These are phyloP conservation scores for Ateles fusciceps DNA, from an alignment of 2,797 vertebrate genomes.

Conservation along the genomic window DNA sequence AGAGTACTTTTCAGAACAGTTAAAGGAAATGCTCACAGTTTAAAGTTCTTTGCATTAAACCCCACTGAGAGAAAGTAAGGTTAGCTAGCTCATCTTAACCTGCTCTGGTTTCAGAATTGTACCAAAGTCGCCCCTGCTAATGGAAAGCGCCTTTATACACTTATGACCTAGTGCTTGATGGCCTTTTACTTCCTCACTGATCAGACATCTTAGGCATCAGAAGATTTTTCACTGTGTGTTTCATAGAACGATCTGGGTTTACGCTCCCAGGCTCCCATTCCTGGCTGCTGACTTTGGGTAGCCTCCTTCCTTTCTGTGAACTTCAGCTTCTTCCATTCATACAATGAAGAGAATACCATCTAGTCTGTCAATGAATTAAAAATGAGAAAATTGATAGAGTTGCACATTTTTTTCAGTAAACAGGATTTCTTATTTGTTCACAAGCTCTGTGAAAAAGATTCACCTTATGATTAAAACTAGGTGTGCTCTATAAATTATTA, in stretches of 20 bases:
- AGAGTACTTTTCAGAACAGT: not conserved
- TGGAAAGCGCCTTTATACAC: conserved; percentile 31
- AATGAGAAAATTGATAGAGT: not conserved
- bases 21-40: not conserved
- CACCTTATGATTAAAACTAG: conserved; percentile 38
- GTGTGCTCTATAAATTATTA: not conserved
- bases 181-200: conserved; percentile 33
- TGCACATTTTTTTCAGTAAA: not conserved
- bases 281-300: conserved; percentile 2
- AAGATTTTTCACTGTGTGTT: conserved; percentile 4
- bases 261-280: not conserved
- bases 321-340: not conserved
- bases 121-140: not conserved
- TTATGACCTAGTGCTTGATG: not conserved
- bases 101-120: conserved; percentile 54
- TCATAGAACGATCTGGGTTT: not conserved
- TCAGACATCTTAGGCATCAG: not conserved
- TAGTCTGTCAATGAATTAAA: conserved; percentile 9
- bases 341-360: not conserved
- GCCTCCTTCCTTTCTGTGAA: conserved; percentile 43
- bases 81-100: conserved; percentile 39
- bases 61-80: not conserved
- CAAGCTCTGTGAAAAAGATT: not conserved
- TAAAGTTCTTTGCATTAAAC: conserved; percentile 28
- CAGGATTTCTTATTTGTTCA: conserved; percentile 10